Base-by-base conservation (phyloP, 2,888 invertebrate genomes). In the Cosmorhoe ocellata region DNA sequence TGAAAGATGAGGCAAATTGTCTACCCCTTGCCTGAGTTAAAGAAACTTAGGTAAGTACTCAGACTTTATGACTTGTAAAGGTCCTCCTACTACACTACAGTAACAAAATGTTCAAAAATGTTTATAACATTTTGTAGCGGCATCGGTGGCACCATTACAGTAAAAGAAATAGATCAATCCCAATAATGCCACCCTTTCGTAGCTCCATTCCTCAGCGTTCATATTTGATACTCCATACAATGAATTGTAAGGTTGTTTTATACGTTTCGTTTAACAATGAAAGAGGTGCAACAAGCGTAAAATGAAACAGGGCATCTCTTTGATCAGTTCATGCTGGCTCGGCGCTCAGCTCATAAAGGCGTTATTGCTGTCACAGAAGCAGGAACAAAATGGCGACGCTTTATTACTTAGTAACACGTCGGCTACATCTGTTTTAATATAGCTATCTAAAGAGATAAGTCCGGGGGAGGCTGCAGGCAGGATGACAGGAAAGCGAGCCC, bases 361-460 rank as follows among this genome's bases (percentile, higher is more conserved):
- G 80, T 82, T 85, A 84, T 86, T 86, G 79, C 83, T 72, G 76
- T 76, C 77, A 70, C 77, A 83, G 84, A 87, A 84, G 77, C 76
- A 73, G 73, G 81, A 79, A 79, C 86, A 90, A 90, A 84, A 90
- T 89, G 89, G 89, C 89, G 85, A 74, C 79, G 81, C 87, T 86
- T 87, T 88, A 88, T 89, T 87, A 88, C 89, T 89, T 87, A 90
- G 85, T 86, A 86, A 86, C 88, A 88, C 87, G 83, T 84, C 73
- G 74, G 78, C 77, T 78, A 80, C 81, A 84, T 87, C 87, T 85
- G 79, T 84, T 86, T 85, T 86, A 84, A 82, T 83, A 84, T 83
- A 86, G 79, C 76, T 82, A 80, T 74, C 81, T 83, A 81, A 84
- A 76, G 79, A 83, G 88, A 87, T 88, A 85, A 87, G 74, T 74